Evolutionary conservation across 2,888 invertebrate genomes (phyloP).

Genomic region (Euclidia mi): DNA sequence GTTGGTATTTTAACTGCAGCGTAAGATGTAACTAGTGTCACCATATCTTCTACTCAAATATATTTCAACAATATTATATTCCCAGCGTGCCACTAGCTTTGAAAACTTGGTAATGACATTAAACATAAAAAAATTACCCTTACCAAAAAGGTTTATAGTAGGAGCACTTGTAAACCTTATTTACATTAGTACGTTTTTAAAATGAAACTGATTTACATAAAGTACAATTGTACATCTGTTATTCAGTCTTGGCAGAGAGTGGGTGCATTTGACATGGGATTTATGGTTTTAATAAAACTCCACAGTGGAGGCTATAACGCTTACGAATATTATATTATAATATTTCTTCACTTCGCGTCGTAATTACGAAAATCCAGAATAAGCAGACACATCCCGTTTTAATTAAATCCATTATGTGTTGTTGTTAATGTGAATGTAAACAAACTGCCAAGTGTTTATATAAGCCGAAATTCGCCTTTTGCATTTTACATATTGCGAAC

Average conservation of each 20-base stretch:
- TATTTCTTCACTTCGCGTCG: conserved; percentile 67
- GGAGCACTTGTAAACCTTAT: conserved; percentile 56
- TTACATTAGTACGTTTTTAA: conserved; percentile 62
- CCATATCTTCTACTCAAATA: conserved; percentile 10
- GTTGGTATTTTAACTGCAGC: conserved; percentile 3
- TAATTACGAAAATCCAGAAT: conserved; percentile 65
- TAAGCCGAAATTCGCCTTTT: conserved; percentile 52
- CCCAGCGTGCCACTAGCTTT: conserved; percentile 15
- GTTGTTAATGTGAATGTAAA: no score
- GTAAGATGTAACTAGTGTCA: neutral
- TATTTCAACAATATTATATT: conserved; percentile 34
- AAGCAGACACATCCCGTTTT: conserved; percentile 64
- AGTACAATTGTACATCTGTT: conserved; percentile 80
- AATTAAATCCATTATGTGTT: conserved; percentile 67
- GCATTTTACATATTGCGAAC: conserved; percentile 40
- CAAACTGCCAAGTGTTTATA: conserved; percentile 57
- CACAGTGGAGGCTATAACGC: conserved; percentile 73
- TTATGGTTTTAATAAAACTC: conserved; percentile 89
- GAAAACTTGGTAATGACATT: conserved; percentile 33
- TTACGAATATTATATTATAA: conserved; percentile 76
- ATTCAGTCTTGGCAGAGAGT: conserved; percentile 77
- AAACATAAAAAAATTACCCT: conserved; percentile 25
- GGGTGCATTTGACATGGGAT: conserved; percentile 88
- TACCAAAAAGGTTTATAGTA: conserved; percentile 39
- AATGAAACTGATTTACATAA: conserved; percentile 78